These are phyloP conservation scores for Acanthosepion lycidas DNA, from an alignment of 2,888 invertebrate genomes.

Conservation along the genomic window DNA sequence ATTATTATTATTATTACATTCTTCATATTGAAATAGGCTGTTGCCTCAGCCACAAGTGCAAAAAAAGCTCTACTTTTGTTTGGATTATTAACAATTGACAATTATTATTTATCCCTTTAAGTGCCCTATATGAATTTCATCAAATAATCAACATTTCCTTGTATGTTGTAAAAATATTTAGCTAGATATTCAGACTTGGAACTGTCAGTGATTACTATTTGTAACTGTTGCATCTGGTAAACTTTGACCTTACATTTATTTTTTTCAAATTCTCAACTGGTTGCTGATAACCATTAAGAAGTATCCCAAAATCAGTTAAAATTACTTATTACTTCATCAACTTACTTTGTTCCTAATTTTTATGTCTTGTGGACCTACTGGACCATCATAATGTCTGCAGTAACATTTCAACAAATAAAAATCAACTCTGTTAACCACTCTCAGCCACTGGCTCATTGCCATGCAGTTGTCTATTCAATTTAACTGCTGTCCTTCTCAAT, in stretches of 20 bases:
- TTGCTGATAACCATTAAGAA: no score
- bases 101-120: no score
- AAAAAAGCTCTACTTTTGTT: neutral
- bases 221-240: no score
- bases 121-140: no score
- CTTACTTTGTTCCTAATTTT: neutral
- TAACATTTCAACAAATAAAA: neutral
- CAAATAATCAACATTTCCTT: no score
- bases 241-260: no score
- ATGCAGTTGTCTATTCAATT: neutral
- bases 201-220: no score
- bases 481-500: neutral
- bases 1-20: neutral
- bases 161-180: no score
- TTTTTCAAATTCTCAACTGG: no score
- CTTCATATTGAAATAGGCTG: neutral
- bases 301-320: no score
- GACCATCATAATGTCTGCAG: neutral
- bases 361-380: neutral
- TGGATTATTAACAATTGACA: neutral
- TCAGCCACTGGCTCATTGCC: neutral
- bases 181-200: no score
- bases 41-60: neutral
- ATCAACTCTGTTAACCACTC: neutral
- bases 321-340: neutral